Conservation (phyloP, 2,888 invertebrate genomes). For the Diarsia mendica region DNA sequence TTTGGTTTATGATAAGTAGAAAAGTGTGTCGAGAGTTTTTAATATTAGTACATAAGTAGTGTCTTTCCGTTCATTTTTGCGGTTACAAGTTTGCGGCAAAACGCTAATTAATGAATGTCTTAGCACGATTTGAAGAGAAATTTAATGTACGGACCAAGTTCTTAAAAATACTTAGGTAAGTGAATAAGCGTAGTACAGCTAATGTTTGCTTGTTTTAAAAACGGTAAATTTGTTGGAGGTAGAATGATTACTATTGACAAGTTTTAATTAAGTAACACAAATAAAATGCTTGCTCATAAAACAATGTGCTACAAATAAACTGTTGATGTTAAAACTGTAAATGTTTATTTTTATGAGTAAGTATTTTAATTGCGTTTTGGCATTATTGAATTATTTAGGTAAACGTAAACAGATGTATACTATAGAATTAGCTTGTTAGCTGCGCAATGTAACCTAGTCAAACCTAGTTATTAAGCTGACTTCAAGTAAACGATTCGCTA, state of each 20-base stretch:
- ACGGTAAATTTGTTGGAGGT: not conserved
- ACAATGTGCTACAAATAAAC: slow-evolving; percentile 6
- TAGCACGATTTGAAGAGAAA: not conserved
- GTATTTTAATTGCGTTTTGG: not conserved
- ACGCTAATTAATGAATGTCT: not conserved
- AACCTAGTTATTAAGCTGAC: slow-evolving; percentile 57
- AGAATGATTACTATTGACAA: slow-evolving; percentile 4
- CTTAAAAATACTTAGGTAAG: not conserved
- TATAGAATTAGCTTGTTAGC: not conserved
- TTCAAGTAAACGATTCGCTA: slow-evolving; percentile 1
- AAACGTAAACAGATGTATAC: slow-evolving; percentile 31
- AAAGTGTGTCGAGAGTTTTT: not conserved
- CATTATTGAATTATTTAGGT: slow-evolving; percentile 36
- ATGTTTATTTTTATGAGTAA: not conserved
- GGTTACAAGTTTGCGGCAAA: not conserved
- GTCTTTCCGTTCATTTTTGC: not conserved
- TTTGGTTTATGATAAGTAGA: not conserved
- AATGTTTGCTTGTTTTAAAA: not conserved
- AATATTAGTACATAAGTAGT: not conserved
- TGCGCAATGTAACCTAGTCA: slow-evolving; percentile 29
- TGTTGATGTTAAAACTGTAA: not conserved
- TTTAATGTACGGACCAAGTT: not conserved
- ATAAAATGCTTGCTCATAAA: not conserved
- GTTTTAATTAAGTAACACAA: not conserved
- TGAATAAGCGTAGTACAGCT: not conserved